Base-by-base conservation (phyloP, 1,140 invertebrate genomes). In the Leptopilina boulardi region DNA sequence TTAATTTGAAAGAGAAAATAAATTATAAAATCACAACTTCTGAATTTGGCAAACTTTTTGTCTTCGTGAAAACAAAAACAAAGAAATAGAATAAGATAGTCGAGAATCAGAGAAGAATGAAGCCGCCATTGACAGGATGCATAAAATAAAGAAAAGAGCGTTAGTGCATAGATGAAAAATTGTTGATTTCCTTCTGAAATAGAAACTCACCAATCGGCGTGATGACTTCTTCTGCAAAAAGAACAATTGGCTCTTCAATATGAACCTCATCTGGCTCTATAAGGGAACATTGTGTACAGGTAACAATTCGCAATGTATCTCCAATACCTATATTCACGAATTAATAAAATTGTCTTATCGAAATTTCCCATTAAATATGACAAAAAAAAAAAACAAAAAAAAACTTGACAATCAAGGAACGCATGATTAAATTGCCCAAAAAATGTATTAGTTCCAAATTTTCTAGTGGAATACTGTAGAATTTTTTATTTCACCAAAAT, bases 181-280 rank as follows among this genome's bases (percentile, higher is more conserved):
- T 10, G n/a, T 21, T 19, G 47, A 18, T 71, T 71, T 18, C 30
- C 66, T 38, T 71, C 41, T 71, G 47, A 71, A 72, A 71, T 21
- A 38, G 5, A 21, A 56, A 34, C 77, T 82, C 93, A 96, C 95
- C 95, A 91, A 95, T 92, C 80, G 95, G 95, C 73, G 96, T 96
- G 78, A 96, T 91, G 82, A 96, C 94, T 78, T 95, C 94, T 89
- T 96, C 94, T 3, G 96, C 96, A 70, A 94, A 93, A 81, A 94
- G 94, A 47, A 96, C 94, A 23, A 95, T 93, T 80, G 94, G 92
- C 84, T 94, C 93, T 77, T 94, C 94, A 34, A 96, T 93, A 77
- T 94, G 93, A 77, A 97, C 95, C 89, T 97, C 95, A 51, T 94
- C 93, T 18, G 96, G 96, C 80, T 96, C 94, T 80, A 97, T 95